Evolutionary conservation across 2,113 vertebrate species (phyloP), one percentile per base, ranked within the genome.

Genomic region (Triplophysa rosa): DNA sequence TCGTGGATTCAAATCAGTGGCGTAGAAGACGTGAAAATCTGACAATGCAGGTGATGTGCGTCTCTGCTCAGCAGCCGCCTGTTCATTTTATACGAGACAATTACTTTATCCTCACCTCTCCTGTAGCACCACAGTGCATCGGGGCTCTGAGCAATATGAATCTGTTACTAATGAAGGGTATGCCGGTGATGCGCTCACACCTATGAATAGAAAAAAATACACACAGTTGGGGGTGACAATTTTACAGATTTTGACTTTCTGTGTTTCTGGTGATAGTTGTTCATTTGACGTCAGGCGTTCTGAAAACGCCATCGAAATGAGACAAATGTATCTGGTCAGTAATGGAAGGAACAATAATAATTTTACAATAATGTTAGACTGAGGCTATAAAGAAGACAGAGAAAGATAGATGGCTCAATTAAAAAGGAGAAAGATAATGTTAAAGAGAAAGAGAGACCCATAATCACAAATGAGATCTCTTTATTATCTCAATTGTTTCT

Each of bases 1-100:
- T 26, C 17, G 3, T 16, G 74, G 74, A 77, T 77, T 77, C 62
- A 77, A 77, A 77, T 77, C 74, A 65, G 74, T 37, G 23, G 40
- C 61, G 61, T 61, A 52, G 61, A 52, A 19, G 73, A 45, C 37
- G 40, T 5, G 21, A 40, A 47, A 23, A 47, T 74, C 40, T 74
- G 58, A 74, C 74, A 65, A 23, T 65, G 74, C 47, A 33, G 61
- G 74, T 54, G 61, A 77, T 65, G 74, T 66, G 62, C 64, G 62
- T 19, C 26, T 77, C 24, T 65, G 72, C 72, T 63, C 40, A 62
- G 23, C 58, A 74, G 54, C 54, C 42, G 40, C 58, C 71, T 47
- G 23, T 47, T 74, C 45, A 49, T 17, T 54, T 64, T 19, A 77
- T 66, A 65, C 19, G 17, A 65, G 45, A 77, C 61, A 77, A 77